Evolutionary conservation across 2,888 invertebrate genomes (phyloP).

Genomic region (Lasius platythorax): DNA sequence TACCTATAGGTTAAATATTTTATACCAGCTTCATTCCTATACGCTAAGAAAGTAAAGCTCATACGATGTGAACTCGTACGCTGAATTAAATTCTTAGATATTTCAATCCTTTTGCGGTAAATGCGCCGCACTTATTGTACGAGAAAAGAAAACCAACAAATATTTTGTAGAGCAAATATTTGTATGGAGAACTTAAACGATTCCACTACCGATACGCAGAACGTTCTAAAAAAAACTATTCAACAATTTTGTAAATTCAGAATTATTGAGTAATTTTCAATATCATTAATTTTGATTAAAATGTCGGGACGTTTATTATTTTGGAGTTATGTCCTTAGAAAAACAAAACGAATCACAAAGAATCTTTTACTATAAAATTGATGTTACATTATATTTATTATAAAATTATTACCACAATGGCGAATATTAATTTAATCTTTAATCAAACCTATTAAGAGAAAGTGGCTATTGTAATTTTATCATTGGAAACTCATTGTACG

Average conservation of each 20-base stretch:
- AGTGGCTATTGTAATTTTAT: constrained; percentile 12
- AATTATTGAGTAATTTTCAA: neutral
- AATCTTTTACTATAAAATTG: neutral
- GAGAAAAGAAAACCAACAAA: neutral
- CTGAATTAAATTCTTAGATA: constrained; percentile 36
- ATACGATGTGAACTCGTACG: neutral
- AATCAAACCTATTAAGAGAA: neutral
- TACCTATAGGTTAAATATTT: constrained; percentile 8
- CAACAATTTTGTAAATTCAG: neutral
- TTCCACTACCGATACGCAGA: neutral
- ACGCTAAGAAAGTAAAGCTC: constrained; percentile 2
- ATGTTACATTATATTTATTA: neutral
- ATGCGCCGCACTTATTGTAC: neutral
- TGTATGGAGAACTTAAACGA: neutral
- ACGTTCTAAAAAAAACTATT: neutral
- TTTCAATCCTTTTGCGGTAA: neutral
- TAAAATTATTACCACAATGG: neutral
- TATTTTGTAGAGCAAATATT: constrained; percentile 17
- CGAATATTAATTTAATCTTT: constrained; percentile 3
- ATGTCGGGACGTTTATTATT: neutral
- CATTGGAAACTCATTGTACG: neutral
- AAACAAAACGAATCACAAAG: neutral
- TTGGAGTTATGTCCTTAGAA: neutral
- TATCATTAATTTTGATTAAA: neutral
- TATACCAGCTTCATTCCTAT: neutral